phyloP scores from a whole-genome alignment of 2,797 vertebrate genomes.

The Scomberomorus guttatus region DNA sequence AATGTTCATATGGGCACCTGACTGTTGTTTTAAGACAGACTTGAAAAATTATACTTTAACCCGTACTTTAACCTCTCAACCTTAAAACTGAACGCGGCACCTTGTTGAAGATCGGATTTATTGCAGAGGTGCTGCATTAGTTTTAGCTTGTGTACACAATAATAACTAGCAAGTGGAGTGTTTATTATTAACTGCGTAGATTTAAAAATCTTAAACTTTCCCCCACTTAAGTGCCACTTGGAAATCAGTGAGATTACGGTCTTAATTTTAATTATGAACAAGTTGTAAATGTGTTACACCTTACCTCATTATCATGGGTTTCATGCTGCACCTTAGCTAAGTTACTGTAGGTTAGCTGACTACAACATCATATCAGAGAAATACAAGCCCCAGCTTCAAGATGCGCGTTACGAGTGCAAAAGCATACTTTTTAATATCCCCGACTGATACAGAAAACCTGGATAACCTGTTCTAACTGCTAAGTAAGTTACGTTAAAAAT shows the following conservation, averaged over 20 bases:
- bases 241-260: not conserved
- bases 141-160: not conserved
- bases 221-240: not conserved
- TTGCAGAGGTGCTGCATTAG: not conserved
- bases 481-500: not conserved
- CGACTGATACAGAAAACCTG: not conserved
- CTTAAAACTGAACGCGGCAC: not conserved
- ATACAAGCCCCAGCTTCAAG: slow-evolving; percentile 3
- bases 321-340: slow-evolving; percentile 75
- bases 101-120: not conserved
- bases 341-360: slow-evolving; percentile 49
- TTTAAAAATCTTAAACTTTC: not conserved
- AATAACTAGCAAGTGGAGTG: not conserved
- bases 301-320: slow-evolving; percentile 75
- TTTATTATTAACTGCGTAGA: slow-evolving; percentile 7
- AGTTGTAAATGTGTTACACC: slow-evolving; percentile 6
- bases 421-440: not conserved
- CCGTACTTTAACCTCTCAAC: too few species aligned
- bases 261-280: not conserved
- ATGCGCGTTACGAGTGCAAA: not conserved
- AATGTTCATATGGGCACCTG: too few species aligned
- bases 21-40: too few species aligned
- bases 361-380: slow-evolving; percentile 51
- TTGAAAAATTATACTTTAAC: too few species aligned
- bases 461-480: not conserved